Base-by-base conservation (phyloP, 1,140 invertebrate species). In the Drosophila carrolli region DNA sequence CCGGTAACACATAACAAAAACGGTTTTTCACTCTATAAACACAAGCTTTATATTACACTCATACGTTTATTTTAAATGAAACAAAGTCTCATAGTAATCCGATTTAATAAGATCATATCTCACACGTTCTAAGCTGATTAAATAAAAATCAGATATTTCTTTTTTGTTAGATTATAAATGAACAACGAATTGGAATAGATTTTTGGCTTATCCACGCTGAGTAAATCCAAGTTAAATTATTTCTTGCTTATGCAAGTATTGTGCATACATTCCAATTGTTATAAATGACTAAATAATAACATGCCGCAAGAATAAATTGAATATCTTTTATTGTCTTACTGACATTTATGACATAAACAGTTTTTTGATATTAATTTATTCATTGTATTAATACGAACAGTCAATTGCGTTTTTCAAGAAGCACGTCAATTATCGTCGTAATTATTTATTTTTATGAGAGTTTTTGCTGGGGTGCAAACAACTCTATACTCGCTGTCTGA, bases 371-470 rank as follows among this genome's bases (percentile, higher is more conserved):
- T 14, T 14, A n/a, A 43, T 43, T 4, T 4, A 5, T 19, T 41
- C 11, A 10, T 7, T 61, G 51, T 1, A 14, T 29, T 40, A 32
- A 61, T 63, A n/a, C 29, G 27, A n/a, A 5, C 13, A 32, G n/a
- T 51, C 38, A 63, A 63, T 63, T 63, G 10, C 11, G 10, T 59
- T 62, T 29, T 57, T 61, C 23, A 11, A 29, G 38, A 29, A 29
- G 35, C 53, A 19, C 14, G 57, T 61, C 46, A 43, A 43, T 67
- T 19, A 47, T n/a, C 37, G 27, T 35, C 46, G 40, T 10, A 16
- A 5, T 27, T 50, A 51, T 65, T 66, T 65, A 40, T 44, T 53
- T 68, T 44, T 32, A 5, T 10, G 14, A n/a, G 37, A 14, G 37
- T 44, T 61, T 63, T 27, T 37, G n/a, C 19, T 8, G 13, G 1